Evolutionary conservation across 2,797 vertebrate species (phyloP), one percentile per base, ranked within the genome.

Genomic region (Enteromius thamalakanensis): DNA sequence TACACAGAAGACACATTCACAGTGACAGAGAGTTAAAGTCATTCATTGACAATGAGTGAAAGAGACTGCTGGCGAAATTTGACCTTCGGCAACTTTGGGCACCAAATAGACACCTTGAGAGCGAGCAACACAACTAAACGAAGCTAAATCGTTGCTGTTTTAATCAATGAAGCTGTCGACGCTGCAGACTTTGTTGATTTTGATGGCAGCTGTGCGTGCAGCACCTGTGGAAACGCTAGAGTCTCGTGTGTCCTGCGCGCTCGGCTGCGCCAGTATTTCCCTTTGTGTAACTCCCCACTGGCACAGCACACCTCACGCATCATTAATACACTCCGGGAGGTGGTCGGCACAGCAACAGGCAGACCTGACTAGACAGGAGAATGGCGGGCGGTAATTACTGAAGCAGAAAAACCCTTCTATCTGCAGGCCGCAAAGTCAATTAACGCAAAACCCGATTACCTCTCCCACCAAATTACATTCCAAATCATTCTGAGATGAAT

Each of bases 381-480:
- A 88, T 86, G 89, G 84, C 79, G 88, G 84, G 86, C 79, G 87
- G 82, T 85, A 90, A 91, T 87, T 92, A 92, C 85, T 86, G 88
- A 86, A 84, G 88, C 88, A 90, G 91, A 92, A 93, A 89, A 88
- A 89, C 88, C 40, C 64, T 74, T 81, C 86, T 87, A 87, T 87
- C 86, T 86, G 77, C 74, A 86, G 80, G 71, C 72, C n/a, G 89
- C 89, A 91, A 93, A 93, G 92, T 93, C 93, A 93, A 94, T 94
- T 94, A 93, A 92, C 85, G 80, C 89, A 89, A 89, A 91, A 78
- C 89, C 89, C 93, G 92, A 94, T 94, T 94, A 93, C 90, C 89
- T 91, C 87, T 86, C 88, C 91, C 91, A 91, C 91, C 91, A 93
- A 94, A 95, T 94, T 93, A 93, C 93, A 94, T 91, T 91, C 53